phyloP scores from a whole-genome alignment of 2,113 vertebrate genomes.

The Polypterus senegalus region DNA sequence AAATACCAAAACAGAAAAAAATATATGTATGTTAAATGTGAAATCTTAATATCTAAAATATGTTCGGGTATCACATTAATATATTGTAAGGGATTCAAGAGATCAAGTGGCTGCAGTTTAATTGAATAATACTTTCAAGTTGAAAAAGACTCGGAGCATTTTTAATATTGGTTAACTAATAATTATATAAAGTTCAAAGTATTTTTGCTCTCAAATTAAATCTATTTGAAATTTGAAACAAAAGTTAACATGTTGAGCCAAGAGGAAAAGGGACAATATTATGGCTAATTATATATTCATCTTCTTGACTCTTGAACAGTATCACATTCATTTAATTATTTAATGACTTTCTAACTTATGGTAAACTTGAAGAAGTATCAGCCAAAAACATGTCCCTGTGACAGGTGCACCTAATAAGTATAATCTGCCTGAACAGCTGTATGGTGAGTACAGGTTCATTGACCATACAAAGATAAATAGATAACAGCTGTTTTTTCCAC shows the following conservation, averaged over 20 bases:
- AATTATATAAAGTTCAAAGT: too few species aligned
- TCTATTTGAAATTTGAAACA: too few species aligned
- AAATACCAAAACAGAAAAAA: too few species aligned
- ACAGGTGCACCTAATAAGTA: conserved; percentile 49
- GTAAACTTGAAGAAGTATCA: conserved; percentile 15
- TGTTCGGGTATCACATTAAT: too few species aligned
- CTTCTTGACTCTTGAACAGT: not conserved
- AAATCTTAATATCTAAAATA: too few species aligned
- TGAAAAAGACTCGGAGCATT: too few species aligned
- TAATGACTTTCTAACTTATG: conserved; percentile 7
- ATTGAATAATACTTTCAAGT: too few species aligned
- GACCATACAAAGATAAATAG: conserved; percentile 64
- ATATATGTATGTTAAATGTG: too few species aligned
- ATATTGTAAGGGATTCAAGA: too few species aligned
- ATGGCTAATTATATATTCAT: not conserved
- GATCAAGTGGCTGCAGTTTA: too few species aligned
- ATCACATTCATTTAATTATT: not conserved
- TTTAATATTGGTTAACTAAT: too few species aligned
- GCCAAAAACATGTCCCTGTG: conserved; percentile 26
- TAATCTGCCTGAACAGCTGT: conserved; percentile 49
- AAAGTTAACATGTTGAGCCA: not conserved
- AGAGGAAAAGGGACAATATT: not conserved
- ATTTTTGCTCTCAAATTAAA: too few species aligned
- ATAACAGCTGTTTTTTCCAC: conserved; percentile 63
- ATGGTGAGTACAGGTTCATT: conserved; percentile 46